A percentile compares a stretch with the other conserved stretches of the same genome.
phyloP scores from a whole-genome alignment of 1,140 invertebrate species.

The Caenorhabditis remanei region DNA sequence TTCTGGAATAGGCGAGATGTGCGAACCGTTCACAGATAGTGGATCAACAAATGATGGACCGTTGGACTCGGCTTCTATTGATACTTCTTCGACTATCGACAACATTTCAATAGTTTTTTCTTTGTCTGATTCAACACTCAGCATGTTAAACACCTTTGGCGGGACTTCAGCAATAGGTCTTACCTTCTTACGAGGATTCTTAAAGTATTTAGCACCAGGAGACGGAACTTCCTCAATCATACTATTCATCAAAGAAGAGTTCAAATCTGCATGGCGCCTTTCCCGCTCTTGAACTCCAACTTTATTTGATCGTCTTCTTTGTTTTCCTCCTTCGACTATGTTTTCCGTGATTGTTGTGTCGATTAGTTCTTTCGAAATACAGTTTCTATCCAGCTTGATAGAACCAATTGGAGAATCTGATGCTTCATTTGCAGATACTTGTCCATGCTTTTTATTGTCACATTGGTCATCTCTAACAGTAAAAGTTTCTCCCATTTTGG shows the following conservation, averaged over 20 bases:
- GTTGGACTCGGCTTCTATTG: background rate
- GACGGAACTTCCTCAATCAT: slow-evolving; percentile 28
- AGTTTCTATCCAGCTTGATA: too few relatives aligned
- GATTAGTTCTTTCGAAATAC: too few relatives aligned
- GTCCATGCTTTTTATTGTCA: too few relatives aligned
- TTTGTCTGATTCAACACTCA: slow-evolving; percentile 26
- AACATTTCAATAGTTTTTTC: slow-evolving; percentile 29
- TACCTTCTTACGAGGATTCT: background rate
- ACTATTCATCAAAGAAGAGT: background rate
- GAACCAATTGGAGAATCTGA: too few relatives aligned
- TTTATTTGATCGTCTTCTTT: background rate
- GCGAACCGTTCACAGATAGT: background rate
- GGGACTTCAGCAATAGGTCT: background rate
- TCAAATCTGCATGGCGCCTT: background rate
- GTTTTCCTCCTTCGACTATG: background rate
- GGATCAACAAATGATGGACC: slow-evolving; percentile 15
- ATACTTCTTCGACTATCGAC: slow-evolving; percentile 10
- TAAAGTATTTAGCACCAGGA: background rate
- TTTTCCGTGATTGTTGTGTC: background rate
- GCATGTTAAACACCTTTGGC: background rate
- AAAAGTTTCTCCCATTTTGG: too few relatives aligned
- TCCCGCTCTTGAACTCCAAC: background rate
- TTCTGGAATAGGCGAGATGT: background rate
- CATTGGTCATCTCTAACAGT: background rate
- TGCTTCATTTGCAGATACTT: too few relatives aligned